phyloP scores from a whole-genome alignment of 2,888 invertebrate species.

The Catonia carolina region DNA sequence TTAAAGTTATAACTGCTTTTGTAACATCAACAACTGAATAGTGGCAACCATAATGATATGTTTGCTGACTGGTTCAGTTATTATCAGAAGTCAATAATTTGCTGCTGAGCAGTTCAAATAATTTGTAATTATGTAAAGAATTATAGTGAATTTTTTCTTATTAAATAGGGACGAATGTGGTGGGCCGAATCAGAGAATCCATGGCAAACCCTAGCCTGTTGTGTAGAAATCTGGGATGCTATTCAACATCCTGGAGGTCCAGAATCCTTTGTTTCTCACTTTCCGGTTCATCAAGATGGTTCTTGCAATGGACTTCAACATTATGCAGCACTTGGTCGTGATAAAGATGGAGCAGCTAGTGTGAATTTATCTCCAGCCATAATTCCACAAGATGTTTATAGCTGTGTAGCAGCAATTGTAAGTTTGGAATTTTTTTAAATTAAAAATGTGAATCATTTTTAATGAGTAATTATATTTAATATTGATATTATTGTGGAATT shows the following conservation, averaged over 20 bases:
- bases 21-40: too few species aligned
- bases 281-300: conserved; percentile 98
- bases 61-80: too few species aligned
- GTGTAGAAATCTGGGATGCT: conserved; percentile 86
- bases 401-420: conserved; percentile 72
- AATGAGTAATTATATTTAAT: too few species aligned
- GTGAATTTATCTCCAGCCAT: conserved; percentile 76
- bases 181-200: conserved; percentile 93
- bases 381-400: conserved; percentile 89
- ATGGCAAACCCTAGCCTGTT: conserved; percentile 96
- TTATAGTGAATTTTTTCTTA: too few species aligned
- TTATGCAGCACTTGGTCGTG: conserved; percentile 97
- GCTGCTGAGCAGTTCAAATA: too few species aligned
- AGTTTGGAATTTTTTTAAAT: too few species aligned
- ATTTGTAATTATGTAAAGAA: too few species aligned
- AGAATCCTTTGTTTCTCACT: conserved; percentile 56
- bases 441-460: too few species aligned
- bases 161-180: conserved; percentile 69
- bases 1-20: too few species aligned
- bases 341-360: conserved; percentile 79
- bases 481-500: too few species aligned
- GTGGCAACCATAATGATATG: too few species aligned
- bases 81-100: too few species aligned
- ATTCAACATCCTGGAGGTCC: conserved; percentile 56
- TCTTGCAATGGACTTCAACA: conserved; percentile 99